A percentile compares a stretch with the other conserved stretches of the same genome.
phyloP scores from a whole-genome alignment of 2,797 vertebrate genomes.

The Anomalospiza imberbis region DNA sequence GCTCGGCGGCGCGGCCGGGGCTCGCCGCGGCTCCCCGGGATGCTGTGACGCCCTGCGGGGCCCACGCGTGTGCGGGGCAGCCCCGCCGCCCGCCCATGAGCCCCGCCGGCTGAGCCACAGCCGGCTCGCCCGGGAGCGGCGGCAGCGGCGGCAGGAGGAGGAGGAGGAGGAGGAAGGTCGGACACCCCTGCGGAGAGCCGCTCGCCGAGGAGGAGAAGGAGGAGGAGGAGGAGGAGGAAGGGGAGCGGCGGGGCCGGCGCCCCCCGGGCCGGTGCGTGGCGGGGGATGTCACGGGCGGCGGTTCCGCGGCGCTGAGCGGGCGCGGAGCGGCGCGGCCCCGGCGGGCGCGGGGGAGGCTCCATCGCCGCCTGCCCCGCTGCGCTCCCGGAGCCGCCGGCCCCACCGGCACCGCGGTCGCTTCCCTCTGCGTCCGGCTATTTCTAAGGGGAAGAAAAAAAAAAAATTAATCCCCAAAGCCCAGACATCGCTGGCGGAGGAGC shows the following conservation, averaged over 20 bases:
- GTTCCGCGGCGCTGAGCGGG: slow-evolving; percentile 58
- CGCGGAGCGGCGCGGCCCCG: slow-evolving; percentile 40
- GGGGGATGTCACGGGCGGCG: slow-evolving; percentile 10
- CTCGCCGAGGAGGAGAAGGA: not conserved
- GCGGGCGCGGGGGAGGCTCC: not conserved
- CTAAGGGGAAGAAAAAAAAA: not conserved
- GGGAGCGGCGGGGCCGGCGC: not conserved
- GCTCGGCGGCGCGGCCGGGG: not conserved
- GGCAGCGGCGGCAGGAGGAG: not conserved
- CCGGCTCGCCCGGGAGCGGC: not conserved
- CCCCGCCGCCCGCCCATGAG: not conserved
- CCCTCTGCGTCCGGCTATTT: not conserved
- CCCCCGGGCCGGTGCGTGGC: slow-evolving; percentile 19
- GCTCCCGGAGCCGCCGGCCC: slow-evolving; percentile 50
- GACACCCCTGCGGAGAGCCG: not conserved
- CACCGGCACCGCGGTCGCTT: not conserved
- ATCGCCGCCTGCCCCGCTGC: slow-evolving; percentile 37
- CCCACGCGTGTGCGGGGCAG: slow-evolving; percentile 18
- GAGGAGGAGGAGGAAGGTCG: not conserved
- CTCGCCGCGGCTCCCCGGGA: slow-evolving; percentile 8
- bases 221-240: not conserved
- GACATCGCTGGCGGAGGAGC: not conserved
- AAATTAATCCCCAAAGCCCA: not conserved
- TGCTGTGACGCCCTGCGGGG: not conserved
- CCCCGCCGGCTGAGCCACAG: not conserved